Evolutionary conservation across 35 echinoderm and acorn worm genomes (phyloP).

Genomic region (Apostichopus californicus): DNA sequence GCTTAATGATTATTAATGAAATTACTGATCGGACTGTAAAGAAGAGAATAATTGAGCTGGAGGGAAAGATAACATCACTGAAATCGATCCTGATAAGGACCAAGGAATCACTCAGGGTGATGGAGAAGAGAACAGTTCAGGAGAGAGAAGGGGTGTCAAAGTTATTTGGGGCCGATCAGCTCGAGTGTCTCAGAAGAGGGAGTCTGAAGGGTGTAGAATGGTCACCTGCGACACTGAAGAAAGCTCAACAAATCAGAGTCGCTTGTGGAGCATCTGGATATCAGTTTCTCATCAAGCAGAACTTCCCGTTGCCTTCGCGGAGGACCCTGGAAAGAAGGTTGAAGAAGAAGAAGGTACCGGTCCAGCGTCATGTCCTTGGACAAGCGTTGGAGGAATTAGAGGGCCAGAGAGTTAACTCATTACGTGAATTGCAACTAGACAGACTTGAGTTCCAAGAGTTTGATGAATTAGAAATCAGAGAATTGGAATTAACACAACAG

Average conservation of each 20-base stretch:
- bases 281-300: conserved; percentile 50
- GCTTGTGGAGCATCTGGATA: conserved; percentile 72
- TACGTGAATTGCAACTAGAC: too few relatives aligned
- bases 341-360: not conserved
- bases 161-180: conserved; percentile 31
- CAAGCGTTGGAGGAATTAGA: too few relatives aligned
- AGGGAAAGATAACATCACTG: not conserved
- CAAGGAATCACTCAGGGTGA: not conserved
- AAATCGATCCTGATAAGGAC: not conserved
- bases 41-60: not conserved
- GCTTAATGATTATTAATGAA: not conserved
- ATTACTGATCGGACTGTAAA: not conserved
- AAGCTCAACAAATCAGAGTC: conserved; percentile 57
- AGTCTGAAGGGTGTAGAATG: conserved; percentile 39
- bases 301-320: conserved; percentile 47
- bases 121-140: not conserved
- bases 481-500: too few relatives aligned
- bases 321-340: conserved; percentile 44
- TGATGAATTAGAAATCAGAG: too few relatives aligned
- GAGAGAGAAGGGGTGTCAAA: not conserved
- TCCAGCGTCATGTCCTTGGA: too few relatives aligned
- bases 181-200: conserved; percentile 6
- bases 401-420: too few relatives aligned
- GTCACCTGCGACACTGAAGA: conserved; percentile 54
- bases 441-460: too few relatives aligned